A percentile compares a stretch with the other conserved stretches of the same genome.
phyloP scores from a whole-genome alignment of 2,113 vertebrate genomes.

The Pteropus alecto region DNA sequence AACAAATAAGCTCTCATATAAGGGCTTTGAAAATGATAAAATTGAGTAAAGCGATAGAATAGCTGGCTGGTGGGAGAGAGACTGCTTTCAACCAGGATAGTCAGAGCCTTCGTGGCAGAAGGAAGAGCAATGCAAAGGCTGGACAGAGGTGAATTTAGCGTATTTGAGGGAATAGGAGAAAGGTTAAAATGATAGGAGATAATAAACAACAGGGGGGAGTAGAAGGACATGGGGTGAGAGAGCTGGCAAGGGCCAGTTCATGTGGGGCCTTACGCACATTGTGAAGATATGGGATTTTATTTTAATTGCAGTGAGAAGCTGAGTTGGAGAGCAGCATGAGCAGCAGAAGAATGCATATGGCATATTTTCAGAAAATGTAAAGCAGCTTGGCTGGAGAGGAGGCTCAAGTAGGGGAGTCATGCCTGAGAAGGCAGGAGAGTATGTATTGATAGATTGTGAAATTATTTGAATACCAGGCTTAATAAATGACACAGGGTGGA shows the following conservation, averaged over 20 bases:
- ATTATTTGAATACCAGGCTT: background rate
- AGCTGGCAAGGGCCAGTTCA: background rate
- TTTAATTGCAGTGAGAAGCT: background rate
- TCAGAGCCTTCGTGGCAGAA: background rate
- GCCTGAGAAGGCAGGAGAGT: background rate
- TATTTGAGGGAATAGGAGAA: background rate
- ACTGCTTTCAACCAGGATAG: background rate
- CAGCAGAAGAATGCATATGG: background rate
- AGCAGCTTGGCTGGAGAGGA: background rate
- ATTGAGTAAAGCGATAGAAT: background rate
- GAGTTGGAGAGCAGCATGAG: background rate
- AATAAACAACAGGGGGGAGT: background rate
- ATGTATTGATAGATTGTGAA: background rate
- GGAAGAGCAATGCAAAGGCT: background rate
- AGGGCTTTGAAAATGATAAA: background rate
- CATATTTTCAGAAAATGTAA: background rate
- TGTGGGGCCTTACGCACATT: rapidly evolving
- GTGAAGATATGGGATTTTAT: background rate
- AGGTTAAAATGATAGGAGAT: background rate
- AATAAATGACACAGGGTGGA: background rate
- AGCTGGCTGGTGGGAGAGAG: background rate
- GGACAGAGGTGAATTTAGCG: background rate
- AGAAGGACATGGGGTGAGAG: background rate
- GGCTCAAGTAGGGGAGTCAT: background rate
- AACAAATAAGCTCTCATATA: background rate